Percentiles rank a stretch among this genome's conserved stretches.
Evolutionary conservation across 2,797 vertebrate genomes (phyloP).

Genomic region (Epinephelus malabaricus): DNA sequence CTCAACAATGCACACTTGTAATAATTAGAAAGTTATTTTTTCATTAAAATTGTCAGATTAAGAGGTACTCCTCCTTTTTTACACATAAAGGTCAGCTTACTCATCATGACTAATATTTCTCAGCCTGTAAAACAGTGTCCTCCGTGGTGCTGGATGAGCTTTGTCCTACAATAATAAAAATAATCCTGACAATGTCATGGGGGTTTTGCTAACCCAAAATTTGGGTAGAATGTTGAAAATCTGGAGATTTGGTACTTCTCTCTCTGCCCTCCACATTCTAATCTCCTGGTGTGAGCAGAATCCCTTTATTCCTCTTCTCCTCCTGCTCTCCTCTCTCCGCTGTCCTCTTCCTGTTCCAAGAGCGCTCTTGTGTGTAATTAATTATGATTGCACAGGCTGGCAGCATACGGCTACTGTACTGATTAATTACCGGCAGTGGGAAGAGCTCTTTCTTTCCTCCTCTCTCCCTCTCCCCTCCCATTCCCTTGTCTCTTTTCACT

Average conservation of each 20-base stretch:
- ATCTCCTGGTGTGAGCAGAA: conserved; percentile 45
- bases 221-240: neutral
- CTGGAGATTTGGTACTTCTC: conserved; percentile 17
- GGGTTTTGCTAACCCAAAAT: too few species aligned
- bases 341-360: conserved; percentile 62
- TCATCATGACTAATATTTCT: neutral
- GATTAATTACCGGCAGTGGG: conserved; percentile 78
- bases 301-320: conserved; percentile 38
- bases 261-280: conserved; percentile 30
- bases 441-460: conserved; percentile 58
- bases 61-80: neutral
- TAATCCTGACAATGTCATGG: neutral
- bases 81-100: too few species aligned
- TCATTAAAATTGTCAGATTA: neutral
- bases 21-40: neutral
- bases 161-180: neutral
- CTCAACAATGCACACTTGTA: neutral
- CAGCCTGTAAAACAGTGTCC: neutral
- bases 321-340: conserved; percentile 28
- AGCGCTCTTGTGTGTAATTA: conserved; percentile 82
- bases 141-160: neutral
- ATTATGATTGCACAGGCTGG: conserved; percentile 83
- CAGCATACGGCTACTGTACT: conserved; percentile 78
- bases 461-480: neutral
- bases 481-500: conserved; percentile 29